Evolutionary conservation across 2,888 invertebrate genomes (phyloP).

Genomic region (Conistra vaccinii): DNA sequence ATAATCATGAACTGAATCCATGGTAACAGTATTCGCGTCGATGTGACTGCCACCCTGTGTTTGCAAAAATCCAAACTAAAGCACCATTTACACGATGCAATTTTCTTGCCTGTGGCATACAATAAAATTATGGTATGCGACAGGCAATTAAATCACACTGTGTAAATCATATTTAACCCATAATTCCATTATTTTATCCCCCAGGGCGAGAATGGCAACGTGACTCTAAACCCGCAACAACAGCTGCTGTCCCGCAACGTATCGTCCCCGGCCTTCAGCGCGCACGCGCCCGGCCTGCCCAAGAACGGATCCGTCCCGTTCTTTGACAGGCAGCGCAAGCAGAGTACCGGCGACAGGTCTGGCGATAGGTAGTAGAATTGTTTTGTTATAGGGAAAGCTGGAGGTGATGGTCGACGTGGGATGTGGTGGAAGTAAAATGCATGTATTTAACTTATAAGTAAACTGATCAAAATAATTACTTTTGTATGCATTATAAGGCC

Average conservation of each 20-base stretch:
- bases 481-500: no score
- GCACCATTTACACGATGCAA: not conserved
- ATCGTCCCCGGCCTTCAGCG: conserved; percentile 96
- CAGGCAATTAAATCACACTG: not conserved
- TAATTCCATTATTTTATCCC: conserved; percentile 36
- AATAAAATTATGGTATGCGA: not conserved
- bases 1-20: no score
- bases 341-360: conserved; percentile 94
- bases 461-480: not conserved
- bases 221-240: conserved; percentile 70
- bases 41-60: no score
- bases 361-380: conserved; percentile 76
- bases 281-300: conserved; percentile 93
- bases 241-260: conserved; percentile 94
- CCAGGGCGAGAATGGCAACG: conserved; percentile 81
- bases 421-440: conserved; percentile 31
- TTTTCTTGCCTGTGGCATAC: not conserved
- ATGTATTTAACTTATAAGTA: conserved; percentile 10
- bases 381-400: conserved; percentile 57
- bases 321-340: conserved; percentile 96
- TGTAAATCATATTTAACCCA: not conserved
- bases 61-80: not conserved
- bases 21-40: no score
- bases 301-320: conserved; percentile 98
- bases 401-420: conserved; percentile 37